phyloP scores from a whole-genome alignment of 37 sponge, comb jelly and placozoan species.

The Haliclona indistincta region DNA sequence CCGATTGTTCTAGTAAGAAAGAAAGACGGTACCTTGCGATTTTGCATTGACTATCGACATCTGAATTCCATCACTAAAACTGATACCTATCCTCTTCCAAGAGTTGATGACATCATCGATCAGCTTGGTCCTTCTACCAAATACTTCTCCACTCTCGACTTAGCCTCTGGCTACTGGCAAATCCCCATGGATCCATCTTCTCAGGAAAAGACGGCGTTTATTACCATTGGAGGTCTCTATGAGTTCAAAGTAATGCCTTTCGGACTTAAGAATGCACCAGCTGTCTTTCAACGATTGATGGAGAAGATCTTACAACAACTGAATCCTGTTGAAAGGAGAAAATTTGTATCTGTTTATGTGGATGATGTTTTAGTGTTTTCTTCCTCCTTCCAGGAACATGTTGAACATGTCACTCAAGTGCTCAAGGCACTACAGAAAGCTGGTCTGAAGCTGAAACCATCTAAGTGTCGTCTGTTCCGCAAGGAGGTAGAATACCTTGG shows the following conservation, averaged over 20 bases:
- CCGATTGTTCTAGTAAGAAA: too few relatives aligned
- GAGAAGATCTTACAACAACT: constrained; percentile 17
- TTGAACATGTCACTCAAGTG: constrained; percentile 34
- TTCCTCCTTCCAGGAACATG: constrained; percentile 49
- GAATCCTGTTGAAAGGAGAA: constrained; percentile 8
- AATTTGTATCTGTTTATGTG: constrained; percentile 48
- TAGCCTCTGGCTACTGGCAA: constrained; percentile 70
- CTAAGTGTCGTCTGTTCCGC: constrained; percentile 60
- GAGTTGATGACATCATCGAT: constrained; percentile 63
- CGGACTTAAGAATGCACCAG: constrained; percentile 65
- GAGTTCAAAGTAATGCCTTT: constrained; percentile 77
- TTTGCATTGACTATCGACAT: constrained; percentile 69
- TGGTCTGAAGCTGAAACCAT: constrained; percentile 46
- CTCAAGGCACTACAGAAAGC: constrained; percentile 19
- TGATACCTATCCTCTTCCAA: constrained; percentile 64
- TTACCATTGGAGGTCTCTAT: constrained; percentile 60
- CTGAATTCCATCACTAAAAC: constrained; percentile 45
- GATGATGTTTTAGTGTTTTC: constrained; percentile 65
- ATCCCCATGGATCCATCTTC: constrained; percentile 39
- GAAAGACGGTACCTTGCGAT: constrained; percentile 47
- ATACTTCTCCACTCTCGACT: constrained; percentile 57
- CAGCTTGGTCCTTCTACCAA: constrained; percentile 26
- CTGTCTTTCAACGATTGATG: constrained; percentile 79
- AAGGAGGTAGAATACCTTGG: constrained; percentile 45
- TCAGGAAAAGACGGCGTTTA: constrained; percentile 62